These are phyloP conservation scores for Eumaeus atala DNA, from an alignment of 1,140 invertebrate species.

Conservation along the genomic window DNA sequence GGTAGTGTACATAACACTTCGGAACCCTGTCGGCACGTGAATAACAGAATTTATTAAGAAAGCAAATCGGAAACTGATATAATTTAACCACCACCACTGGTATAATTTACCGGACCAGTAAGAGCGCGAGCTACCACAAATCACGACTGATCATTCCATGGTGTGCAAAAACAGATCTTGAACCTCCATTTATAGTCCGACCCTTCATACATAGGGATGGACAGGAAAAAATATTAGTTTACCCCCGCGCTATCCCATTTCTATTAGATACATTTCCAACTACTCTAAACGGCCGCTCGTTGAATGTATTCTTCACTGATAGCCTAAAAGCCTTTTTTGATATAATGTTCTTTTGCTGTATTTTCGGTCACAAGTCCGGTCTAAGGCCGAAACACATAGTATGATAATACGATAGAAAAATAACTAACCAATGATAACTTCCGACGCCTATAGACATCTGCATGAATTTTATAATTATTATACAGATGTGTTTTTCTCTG, in stretches of 20 bases:
- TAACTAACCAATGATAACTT: no score
- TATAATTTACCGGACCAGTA: no score
- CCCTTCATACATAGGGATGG: slow-evolving; percentile 6
- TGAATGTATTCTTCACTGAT: slow-evolving; percentile 4
- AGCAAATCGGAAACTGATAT: no score
- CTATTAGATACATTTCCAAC: background rate
- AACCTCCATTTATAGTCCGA: background rate
- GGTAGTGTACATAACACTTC: no score
- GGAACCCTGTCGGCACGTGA: no score
- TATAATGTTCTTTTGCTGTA: background rate
- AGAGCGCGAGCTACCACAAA: background rate
- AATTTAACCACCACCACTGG: no score
- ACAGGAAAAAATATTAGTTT: slow-evolving; percentile 3
- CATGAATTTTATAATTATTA: no score
- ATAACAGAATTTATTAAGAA: no score
- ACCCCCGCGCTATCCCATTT: background rate
- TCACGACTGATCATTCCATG: background rate
- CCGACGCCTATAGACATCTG: no score
- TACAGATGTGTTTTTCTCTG: no score
- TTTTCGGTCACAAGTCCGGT: background rate
- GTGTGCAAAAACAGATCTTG: slow-evolving; percentile 5
- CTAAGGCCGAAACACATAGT: no score
- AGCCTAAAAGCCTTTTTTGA: background rate
- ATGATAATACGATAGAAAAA: no score
- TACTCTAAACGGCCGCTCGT: background rate